Conservation (phyloP, 2,797 vertebrate genomes). For the Melopsittacus undulatus region DNA sequence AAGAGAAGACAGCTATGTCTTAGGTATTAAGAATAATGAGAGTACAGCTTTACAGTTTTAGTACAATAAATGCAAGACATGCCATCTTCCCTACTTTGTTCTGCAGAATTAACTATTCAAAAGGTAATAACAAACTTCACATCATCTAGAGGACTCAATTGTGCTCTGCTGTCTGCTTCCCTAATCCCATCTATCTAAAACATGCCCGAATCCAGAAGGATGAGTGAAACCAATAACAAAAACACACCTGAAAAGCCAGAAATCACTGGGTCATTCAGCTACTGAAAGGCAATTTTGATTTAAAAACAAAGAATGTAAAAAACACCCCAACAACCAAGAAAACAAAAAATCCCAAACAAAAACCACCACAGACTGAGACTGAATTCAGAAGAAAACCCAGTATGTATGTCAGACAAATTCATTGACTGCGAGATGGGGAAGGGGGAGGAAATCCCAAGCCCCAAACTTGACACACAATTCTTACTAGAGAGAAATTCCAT, state of each 20-base stretch:
- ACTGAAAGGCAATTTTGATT: not conserved
- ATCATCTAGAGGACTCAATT: conserved; percentile 19
- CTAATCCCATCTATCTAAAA: not conserved
- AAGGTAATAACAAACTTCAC: conserved; percentile 30
- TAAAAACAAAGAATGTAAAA: not conserved
- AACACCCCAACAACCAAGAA: not conserved
- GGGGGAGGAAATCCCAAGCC: not conserved
- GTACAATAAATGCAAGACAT: conserved; percentile 21
- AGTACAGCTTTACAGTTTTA: conserved; percentile 10
- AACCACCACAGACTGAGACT: not conserved
- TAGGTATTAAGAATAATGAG: not conserved
- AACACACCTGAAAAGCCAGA: conserved; percentile 6
- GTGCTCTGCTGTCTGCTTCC: conserved; percentile 13
- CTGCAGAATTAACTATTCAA: conserved; percentile 40
- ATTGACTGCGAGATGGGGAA: not conserved
- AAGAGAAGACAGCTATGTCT: not conserved
- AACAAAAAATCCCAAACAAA: not conserved
- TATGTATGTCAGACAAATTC: not conserved
- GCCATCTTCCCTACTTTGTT: not conserved
- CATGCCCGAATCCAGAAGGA: not conserved
- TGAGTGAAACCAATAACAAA: not conserved
- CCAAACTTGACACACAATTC: not conserved
- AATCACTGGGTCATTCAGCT: conserved; percentile 22
- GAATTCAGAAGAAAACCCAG: not conserved
- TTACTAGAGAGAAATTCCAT: not conserved